phyloP scores from a whole-genome alignment of 1,140 invertebrate genomes.

The Cataglyphis hispanica region DNA sequence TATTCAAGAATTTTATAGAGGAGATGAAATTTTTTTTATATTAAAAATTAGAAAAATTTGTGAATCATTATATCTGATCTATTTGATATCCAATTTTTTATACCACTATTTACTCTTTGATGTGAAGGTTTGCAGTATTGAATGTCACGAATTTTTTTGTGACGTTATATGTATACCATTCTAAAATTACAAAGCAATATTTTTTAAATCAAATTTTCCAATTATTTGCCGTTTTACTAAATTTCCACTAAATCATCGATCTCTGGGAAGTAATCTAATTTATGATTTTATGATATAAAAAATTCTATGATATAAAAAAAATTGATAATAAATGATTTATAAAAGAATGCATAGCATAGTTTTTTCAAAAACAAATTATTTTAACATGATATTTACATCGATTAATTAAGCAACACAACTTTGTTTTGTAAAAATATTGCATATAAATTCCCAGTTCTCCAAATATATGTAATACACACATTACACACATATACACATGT shows the following conservation, averaged over 20 bases:
- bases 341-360: no score
- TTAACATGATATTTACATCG: not conserved
- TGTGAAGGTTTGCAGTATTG: not conserved
- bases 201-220: conserved; percentile 2
- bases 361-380: conserved; percentile 15
- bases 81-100: not conserved
- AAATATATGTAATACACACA: not conserved
- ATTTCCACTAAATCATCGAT: conserved; percentile 3
- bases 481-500: not conserved
- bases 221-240: conserved; percentile 11
- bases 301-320: no score
- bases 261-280: not conserved
- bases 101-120: not conserved
- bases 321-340: no score
- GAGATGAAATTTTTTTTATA: not conserved
- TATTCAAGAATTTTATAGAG: not conserved
- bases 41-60: not conserved
- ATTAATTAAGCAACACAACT: not conserved
- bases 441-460: not conserved
- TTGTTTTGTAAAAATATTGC: not conserved
- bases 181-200: not conserved
- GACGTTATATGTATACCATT: not conserved
- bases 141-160: not conserved
- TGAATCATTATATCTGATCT: not conserved
- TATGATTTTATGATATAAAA: not conserved